These are phyloP conservation scores for Leptinotarsa lineolata DNA, from an alignment of 1,140 invertebrate species.

Conservation along the genomic window DNA sequence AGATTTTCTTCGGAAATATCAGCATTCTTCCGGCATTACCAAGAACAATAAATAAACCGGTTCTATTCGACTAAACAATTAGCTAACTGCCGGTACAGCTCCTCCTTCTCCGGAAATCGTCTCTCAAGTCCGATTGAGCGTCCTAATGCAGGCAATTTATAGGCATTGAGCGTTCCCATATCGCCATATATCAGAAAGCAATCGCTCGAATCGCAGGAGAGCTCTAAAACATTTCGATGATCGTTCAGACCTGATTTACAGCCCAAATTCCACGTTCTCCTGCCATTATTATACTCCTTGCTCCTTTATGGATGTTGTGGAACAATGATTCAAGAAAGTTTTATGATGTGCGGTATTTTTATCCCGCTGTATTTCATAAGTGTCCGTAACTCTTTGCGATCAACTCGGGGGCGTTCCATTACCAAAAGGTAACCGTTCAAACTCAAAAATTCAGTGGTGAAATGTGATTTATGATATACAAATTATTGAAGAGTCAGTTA, in stretches of 20 bases:
- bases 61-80: neutral
- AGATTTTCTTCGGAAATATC: no score
- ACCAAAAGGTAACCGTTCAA: no score
- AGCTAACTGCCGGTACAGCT: conserved; percentile 6
- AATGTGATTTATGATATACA: no score
- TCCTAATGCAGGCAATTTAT: conserved; percentile 52
- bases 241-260: conserved; percentile 52
- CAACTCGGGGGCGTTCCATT: no score
- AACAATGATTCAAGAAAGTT: conserved; percentile 4
- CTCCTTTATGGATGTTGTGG: conserved; percentile 21
- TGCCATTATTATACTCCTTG: conserved; percentile 28
- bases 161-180: conserved; percentile 50
- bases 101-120: conserved; percentile 32
- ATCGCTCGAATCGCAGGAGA: conserved; percentile 52
- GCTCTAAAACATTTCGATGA: conserved; percentile 54
- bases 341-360: no score
- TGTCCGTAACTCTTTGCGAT: no score
- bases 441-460: no score
- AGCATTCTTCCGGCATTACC: neutral
- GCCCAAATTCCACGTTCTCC: conserved; percentile 40
- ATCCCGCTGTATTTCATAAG: no score
- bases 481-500: no score
- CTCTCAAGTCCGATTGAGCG: conserved; percentile 41
- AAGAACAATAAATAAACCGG: neutral
- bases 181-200: conserved; percentile 54